Evolutionary conservation across 1,140 invertebrate species (phyloP).

Genomic region (Leguminivora glycinivorella): DNA sequence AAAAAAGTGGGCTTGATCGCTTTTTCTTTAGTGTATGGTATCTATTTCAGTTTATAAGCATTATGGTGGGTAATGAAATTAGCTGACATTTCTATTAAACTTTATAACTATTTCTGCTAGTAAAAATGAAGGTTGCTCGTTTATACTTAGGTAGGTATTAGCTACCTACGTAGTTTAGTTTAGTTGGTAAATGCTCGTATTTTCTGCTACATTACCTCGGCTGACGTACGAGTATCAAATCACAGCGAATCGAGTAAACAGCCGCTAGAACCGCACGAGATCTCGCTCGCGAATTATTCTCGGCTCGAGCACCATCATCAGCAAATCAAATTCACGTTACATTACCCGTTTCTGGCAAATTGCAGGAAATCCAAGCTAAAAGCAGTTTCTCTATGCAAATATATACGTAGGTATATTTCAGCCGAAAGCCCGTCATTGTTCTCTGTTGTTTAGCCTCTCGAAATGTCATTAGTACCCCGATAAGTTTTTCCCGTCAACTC

Average conservation of each 20-base stretch:
- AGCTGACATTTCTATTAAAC: background rate
- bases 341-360: background rate
- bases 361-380: slow-evolving; percentile 2
- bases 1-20: too few species aligned
- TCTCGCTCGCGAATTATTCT: background rate
- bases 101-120: background rate
- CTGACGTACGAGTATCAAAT: slow-evolving; percentile 6
- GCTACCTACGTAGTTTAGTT: background rate
- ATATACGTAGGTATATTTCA: background rate
- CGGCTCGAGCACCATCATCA: slow-evolving; percentile 4
- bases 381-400: background rate
- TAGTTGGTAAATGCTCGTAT: background rate
- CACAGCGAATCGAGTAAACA: slow-evolving; percentile 12
- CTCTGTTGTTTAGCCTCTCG: slow-evolving; percentile 20
- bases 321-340: slow-evolving; percentile 3
- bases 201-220: background rate
- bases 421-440: slow-evolving; percentile 12
- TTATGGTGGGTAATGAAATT: too few species aligned
- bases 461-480: slow-evolving; percentile 36
- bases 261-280: slow-evolving; percentile 1
- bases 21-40: too few species aligned
- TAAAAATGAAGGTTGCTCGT: background rate
- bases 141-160: too few species aligned
- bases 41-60: too few species aligned
- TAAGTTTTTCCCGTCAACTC: slow-evolving; percentile 41